Percentiles rank a stretch among this genome's conserved stretches.
Conservation (phyloP, 1,140 invertebrate species). For the Brachionus manjavacas region DNA sequence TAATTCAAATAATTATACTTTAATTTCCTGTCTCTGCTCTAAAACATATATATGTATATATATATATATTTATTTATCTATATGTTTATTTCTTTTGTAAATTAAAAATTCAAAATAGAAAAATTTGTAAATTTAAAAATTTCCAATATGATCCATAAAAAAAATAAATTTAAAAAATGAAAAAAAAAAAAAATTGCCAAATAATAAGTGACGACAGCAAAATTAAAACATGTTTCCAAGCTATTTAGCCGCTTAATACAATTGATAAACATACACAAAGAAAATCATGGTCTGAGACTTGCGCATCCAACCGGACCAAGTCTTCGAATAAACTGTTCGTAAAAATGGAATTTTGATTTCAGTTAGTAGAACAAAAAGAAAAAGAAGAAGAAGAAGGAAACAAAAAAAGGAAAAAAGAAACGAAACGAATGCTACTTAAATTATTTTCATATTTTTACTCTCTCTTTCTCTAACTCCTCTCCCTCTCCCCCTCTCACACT, state of each 20-base stretch:
- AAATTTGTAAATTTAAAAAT: background rate
- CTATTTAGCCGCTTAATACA: background rate
- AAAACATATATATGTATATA: background rate
- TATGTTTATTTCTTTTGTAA: background rate
- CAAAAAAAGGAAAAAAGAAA: background rate
- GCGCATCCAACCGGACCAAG: background rate
- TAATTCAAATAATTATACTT: slow-evolving; percentile 25
- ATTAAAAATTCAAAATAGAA: slow-evolving; percentile 2
- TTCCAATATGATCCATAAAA: background rate
- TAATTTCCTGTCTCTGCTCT: background rate
- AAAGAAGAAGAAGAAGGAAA: background rate
- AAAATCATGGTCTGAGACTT: background rate
- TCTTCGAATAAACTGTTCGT: background rate
- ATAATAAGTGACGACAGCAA: background rate
- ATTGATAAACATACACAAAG: background rate
- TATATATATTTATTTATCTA: background rate
- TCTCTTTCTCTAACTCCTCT: background rate
- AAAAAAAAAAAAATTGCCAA: background rate
- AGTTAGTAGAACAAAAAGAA: background rate
- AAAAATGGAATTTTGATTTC: background rate
- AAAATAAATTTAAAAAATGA: background rate
- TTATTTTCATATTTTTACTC: background rate
- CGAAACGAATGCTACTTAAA: background rate
- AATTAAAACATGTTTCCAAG: background rate
- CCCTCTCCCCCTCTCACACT: too few relatives aligned